Evolutionary conservation across 2,113 vertebrate species (phyloP), one percentile per base, ranked within the genome.

Genomic region (Chloropsis hardwickii): DNA sequence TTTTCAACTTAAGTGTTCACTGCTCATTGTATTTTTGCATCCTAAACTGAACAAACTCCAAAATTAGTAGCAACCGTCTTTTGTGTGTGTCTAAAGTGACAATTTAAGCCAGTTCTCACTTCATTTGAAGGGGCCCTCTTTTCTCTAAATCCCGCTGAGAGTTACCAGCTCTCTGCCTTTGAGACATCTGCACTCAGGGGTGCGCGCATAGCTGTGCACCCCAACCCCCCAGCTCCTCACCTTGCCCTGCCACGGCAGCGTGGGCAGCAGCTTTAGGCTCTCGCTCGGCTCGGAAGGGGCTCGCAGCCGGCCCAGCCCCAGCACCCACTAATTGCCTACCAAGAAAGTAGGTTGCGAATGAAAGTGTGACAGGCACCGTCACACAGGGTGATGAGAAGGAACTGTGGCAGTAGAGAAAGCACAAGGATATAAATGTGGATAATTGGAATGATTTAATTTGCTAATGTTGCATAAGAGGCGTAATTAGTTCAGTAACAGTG

Each of bases 371-470:
- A 90, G 93, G 79, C 89, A 88, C 79, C 8, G 3, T 86, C 91
- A 79, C 86, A 92, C 77, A 16, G 88, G 86, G 79, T 71, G 88
- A 92, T 29, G 91, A 82, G 80, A 61, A 92, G 73, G 92, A 96
- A 18, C 92, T 62, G 93, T 84, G 67, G 90, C 86, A 71, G 84
- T 53, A 77, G 86, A 94, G 80, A 94, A 88, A 94, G 92, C 85
- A 91, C 73, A 95, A 86, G 84, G 93, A 93, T 96, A 94, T 94
- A 95, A 96, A 92, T 91, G 94, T 16, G 31, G 94, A 96, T 97
- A 95, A 96, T 95, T 97, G 95, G 94, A 95, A 97, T 95, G 87
- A 95, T 97, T 97, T 96, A 94, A 97, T 97, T 97, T 96, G 96
- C 96, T 97, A 97, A 97, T 94, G 95, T 96, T 96, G 94, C 96